Conservation (phyloP, 53 echinoderm and acorn worm species). For the Zoroaster sp. region DNA sequence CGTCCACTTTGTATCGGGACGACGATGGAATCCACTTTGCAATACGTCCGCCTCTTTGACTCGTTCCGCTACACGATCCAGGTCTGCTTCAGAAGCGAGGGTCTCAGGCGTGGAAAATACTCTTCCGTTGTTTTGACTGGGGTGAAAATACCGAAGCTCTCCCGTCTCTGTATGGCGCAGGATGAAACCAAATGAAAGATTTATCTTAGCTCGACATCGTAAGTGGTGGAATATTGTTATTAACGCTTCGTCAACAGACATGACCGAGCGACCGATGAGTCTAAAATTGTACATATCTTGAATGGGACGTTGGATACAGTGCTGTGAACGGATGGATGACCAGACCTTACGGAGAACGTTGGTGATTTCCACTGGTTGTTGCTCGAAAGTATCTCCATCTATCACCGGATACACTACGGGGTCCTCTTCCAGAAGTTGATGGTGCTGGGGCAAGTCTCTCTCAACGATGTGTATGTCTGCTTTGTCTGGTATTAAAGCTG, state of each 20-base stretch:
- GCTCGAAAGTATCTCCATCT: neutral
- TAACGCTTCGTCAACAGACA: neutral
- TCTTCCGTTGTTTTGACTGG: neutral
- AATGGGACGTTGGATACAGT: neutral
- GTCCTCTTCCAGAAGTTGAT: neutral
- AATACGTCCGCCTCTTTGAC: neutral
- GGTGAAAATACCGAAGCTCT: neutral
- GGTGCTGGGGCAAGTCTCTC: neutral
- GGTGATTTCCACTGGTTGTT: neutral
- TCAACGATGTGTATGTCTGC: neutral
- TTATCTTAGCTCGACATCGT: neutral
- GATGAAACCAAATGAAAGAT: neutral
- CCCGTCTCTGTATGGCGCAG: neutral
- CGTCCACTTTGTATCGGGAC: slow-evolving; percentile 43
- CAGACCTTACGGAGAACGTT: neutral
- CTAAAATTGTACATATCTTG: neutral
- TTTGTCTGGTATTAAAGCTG: neutral
- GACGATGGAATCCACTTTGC: slow-evolving; percentile 5
- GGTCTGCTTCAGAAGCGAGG: neutral
- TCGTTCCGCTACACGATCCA: neutral
- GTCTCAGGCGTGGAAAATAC: neutral
- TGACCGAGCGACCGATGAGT: neutral
- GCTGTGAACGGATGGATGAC: neutral
- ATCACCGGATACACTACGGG: neutral
- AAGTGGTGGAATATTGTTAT: neutral